Evolutionary conservation across 2,797 vertebrate genomes (phyloP), one percentile per base, ranked within the genome.

Genomic region (Xiphophorus birchmanni): DNA sequence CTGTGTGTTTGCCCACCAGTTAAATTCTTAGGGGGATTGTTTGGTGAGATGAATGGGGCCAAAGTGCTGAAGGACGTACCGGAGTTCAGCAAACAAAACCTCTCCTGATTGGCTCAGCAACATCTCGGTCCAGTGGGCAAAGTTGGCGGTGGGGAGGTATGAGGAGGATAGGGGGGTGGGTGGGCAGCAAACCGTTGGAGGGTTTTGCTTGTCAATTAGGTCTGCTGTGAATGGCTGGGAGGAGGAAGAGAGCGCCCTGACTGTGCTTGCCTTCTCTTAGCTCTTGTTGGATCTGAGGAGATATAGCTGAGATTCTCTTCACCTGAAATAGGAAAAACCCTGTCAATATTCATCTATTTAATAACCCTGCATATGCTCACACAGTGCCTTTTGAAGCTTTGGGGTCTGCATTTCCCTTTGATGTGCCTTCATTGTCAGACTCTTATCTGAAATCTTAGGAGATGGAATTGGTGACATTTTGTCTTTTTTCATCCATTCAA

Each of bases 271-370:
- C 92, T 80, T 91, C 88, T 89, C 86, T 74, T 78, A 74, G 80
- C 91, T 91, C 90, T 90, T 86, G 89, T 90, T 90, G 91, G 92
- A 94, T 93, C 81, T 82, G 89, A 86, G 80, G 86, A 89, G 92
- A 93, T 93, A 93, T 93, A 91, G 90, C 92, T 32, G 86, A 91
- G 88, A 92, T 93, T 85, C 86, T 72, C 86, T 90, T 94, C 90
- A 91, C 88, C 92, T 91, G 85, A 82, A 90, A 94, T 88, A 88
- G 90, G 87, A 91, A 94, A 94, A 90, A 90, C 82, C 90, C 92
- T 91, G 94, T 95, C 95, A 95, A 95, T 95, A 95, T 95, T 95
- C 92, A 93, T 94, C 92, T 94, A 92, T 95, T 94, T 95, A 95
- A 95, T 95, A 95, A 94, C 90, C 89, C 91, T 87, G 93, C 92